These are phyloP conservation scores for Saccostrea echinata DNA, from an alignment of 1,140 invertebrate genomes.

Conservation along the genomic window DNA sequence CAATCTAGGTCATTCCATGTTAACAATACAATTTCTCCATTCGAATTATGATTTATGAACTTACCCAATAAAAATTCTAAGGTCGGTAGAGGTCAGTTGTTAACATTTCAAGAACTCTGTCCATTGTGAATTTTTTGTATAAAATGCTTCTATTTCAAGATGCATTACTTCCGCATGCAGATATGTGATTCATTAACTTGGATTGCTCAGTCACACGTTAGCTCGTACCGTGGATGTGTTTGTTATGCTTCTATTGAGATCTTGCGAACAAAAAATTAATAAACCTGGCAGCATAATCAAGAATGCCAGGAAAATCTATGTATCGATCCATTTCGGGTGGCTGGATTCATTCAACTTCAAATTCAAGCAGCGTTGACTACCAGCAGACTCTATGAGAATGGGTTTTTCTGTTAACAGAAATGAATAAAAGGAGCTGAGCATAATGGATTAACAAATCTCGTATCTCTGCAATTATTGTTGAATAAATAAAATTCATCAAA, in stretches of 20 bases:
- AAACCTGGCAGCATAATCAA: background rate
- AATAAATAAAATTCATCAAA: too few relatives aligned
- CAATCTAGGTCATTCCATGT: background rate
- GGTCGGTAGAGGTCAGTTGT: background rate
- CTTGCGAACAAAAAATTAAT: background rate
- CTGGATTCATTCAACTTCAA: background rate
- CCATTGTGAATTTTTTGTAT: background rate
- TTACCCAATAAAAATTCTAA: background rate
- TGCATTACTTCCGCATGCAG: background rate
- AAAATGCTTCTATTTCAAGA: background rate
- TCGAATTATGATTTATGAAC: background rate
- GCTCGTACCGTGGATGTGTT: conserved; percentile 1
- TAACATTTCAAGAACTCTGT: background rate
- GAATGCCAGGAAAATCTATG: background rate
- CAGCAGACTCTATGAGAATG: background rate
- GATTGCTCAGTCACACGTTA: background rate
- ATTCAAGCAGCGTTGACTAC: background rate
- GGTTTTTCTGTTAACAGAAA: background rate
- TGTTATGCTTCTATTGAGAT: background rate
- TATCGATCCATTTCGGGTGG: background rate
- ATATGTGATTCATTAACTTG: background rate
- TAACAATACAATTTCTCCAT: background rate
- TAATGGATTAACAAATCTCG: too few relatives aligned
- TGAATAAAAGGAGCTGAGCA: background rate
- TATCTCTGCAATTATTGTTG: too few relatives aligned